Evolutionary conservation across 2,888 invertebrate species (phyloP).

Genomic region (Bibio marci): DNA sequence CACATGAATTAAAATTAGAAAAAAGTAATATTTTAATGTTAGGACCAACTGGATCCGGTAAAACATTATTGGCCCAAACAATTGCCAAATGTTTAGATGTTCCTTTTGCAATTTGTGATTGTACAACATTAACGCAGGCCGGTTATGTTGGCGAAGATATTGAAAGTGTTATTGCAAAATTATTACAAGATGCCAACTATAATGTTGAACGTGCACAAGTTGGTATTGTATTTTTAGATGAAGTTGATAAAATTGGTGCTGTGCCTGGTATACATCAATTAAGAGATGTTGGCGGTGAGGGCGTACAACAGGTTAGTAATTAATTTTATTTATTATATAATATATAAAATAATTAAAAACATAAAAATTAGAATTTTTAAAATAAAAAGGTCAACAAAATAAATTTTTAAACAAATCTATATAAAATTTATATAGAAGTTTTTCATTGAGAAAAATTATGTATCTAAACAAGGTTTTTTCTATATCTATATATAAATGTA

Average conservation of each 20-base stretch:
- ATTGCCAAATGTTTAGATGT: slow-evolving; percentile 96
- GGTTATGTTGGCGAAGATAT: slow-evolving; percentile 99
- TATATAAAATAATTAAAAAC: no score
- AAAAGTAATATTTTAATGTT: slow-evolving; percentile 92
- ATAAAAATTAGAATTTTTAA: no score
- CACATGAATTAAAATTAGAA: slow-evolving; percentile 73
- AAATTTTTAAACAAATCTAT: no score
- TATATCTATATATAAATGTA: no score
- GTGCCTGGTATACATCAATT: slow-evolving; percentile 82
- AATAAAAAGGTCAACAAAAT: no score
- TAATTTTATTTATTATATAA: no score
- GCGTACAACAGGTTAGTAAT: slow-evolving; percentile 77
- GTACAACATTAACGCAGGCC: slow-evolving; percentile 88
- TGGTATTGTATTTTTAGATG: slow-evolving; percentile 96
- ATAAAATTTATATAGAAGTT: no score
- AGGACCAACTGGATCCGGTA: slow-evolving; percentile 95
- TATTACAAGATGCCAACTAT: slow-evolving; percentile 91
- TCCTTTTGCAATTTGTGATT: slow-evolving; percentile 98
- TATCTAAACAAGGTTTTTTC: no score
- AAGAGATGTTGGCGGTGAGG: slow-evolving; percentile 94
- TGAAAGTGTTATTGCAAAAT: slow-evolving; percentile 92
- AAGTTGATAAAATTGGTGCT: slow-evolving; percentile 97
- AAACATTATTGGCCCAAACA: slow-evolving; percentile 92
- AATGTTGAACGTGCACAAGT: slow-evolving; percentile 95
- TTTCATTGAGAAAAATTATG: no score